Base-by-base conservation (phyloP, 2,797 vertebrate genomes). In the Eurystomus glaucurus region DNA sequence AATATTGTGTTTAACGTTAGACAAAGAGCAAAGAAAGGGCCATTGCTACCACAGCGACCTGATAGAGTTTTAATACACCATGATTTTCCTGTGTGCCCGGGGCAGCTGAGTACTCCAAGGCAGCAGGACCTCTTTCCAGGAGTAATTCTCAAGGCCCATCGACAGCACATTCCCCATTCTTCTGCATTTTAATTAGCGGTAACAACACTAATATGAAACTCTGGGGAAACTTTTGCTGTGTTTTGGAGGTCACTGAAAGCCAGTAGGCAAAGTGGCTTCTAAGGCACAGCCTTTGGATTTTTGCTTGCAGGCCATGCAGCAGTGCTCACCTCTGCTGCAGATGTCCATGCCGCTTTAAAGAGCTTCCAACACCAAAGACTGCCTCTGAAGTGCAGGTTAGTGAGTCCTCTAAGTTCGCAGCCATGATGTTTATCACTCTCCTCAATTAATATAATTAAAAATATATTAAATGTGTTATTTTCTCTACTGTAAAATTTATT, bases 41-140 rank as follows among this genome's bases (percentile, higher is more conserved):
- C 43, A 12, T 12, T 5, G 61, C 55, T 75, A 10, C 10, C 14
- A 16, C n/a, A 58, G 55, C 0, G 0, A 35, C n/a, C 45, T n/a
- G n/a, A 65, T 57, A 54, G 23, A 6, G 39, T 45, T 41, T 14
- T 17, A 58, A 18, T 2, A 11, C 11, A 17, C 15, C 70, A 11
- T 2, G 43, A 50, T 46, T 76, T 85, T 28, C 28, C 28, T 5
- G 31, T 4, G 8, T 26, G 23, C 33, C 39, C 0, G 0, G n/a
- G 14, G 20, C 21, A 35, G 14, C 5, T 0, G 1, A 4, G 12
- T 22, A 19, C 41, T 46, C 35, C 43, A 22, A 81, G 39, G 61
- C 60, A 86, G 23, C 13, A 51, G 22, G 13, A 41, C 15, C 10
- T 71, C 54, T 76, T 64, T 29, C 26, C 52, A 28, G 18, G 29